These are phyloP conservation scores for Urosaurus nigricauda DNA, from an alignment of 2,797 vertebrate genomes.

Conservation along the genomic window DNA sequence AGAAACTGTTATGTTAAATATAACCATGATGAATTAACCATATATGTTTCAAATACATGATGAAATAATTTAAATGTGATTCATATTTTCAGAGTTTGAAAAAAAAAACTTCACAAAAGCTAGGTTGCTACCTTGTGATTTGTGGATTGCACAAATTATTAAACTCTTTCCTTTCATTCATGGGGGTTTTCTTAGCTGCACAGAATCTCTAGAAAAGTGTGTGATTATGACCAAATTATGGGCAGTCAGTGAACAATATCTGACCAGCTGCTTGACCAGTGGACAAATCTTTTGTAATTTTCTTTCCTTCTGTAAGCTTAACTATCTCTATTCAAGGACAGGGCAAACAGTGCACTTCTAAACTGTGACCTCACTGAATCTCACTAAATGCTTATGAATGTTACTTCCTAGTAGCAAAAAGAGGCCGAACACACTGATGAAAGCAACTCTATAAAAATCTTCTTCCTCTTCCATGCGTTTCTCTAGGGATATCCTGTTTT, in stretches of 20 bases:
- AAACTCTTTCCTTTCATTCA: background rate
- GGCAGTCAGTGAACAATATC: background rate
- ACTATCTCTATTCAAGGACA: background rate
- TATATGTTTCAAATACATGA: too few relatives aligned
- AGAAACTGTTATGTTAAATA: background rate
- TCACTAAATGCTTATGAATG: background rate
- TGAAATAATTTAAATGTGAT: too few relatives aligned
- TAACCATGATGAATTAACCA: background rate
- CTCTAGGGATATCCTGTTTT: slow-evolving; percentile 10
- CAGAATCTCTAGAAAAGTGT: background rate
- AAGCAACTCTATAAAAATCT: background rate
- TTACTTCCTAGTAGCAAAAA: slow-evolving; percentile 14
- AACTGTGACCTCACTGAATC: background rate
- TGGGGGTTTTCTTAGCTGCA: background rate
- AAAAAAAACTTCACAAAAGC: too few relatives aligned
- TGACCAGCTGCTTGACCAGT: background rate
- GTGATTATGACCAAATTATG: background rate
- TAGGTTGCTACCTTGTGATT: too few relatives aligned
- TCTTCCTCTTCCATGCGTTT: background rate
- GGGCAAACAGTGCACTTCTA: background rate
- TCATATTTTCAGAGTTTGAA: too few relatives aligned
- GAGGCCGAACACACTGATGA: background rate
- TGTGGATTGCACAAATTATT: too few relatives aligned
- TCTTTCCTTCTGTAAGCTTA: background rate
- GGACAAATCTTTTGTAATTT: background rate